These are phyloP conservation scores for Oncorhynchus keta DNA, from an alignment of 2,113 vertebrate genomes.

Conservation along the genomic window DNA sequence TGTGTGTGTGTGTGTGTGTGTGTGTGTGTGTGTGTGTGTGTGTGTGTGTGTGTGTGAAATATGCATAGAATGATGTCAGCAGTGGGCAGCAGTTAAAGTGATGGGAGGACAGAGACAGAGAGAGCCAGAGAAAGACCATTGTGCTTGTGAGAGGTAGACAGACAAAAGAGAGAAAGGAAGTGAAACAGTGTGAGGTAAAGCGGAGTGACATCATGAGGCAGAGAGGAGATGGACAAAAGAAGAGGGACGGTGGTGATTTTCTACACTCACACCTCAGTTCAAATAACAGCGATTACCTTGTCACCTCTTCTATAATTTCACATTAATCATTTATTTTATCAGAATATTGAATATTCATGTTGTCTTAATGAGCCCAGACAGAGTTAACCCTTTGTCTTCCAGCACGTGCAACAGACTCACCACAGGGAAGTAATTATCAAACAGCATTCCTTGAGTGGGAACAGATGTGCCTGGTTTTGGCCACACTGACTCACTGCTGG, in stretches of 20 bases:
- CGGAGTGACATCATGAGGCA: no score
- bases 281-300: no score
- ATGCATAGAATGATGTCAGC: constrained; percentile 1
- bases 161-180: constrained; percentile 11
- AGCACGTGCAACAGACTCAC: not conserved
- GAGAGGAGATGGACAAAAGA: no score
- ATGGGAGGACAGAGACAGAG: no score
- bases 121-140: constrained; percentile 32
- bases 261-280: no score
- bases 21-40: no score
- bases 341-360: constrained; percentile 24
- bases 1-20: no score
- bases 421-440: constrained; percentile 25
- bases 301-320: not conserved
- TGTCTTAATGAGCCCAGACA: constrained; percentile 28
- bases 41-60: no score
- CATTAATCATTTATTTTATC: constrained; percentile 28
- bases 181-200: not conserved
- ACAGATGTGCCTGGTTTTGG: constrained; percentile 42
- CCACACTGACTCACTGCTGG: no score
- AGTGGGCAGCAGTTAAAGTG: constrained; percentile 6
- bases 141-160: constrained; percentile 17
- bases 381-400: constrained; percentile 44
- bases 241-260: no score
- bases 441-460: constrained; percentile 40